Base-by-base conservation (phyloP, 23 tunicate species). In the Halocynthia roretzi region DNA sequence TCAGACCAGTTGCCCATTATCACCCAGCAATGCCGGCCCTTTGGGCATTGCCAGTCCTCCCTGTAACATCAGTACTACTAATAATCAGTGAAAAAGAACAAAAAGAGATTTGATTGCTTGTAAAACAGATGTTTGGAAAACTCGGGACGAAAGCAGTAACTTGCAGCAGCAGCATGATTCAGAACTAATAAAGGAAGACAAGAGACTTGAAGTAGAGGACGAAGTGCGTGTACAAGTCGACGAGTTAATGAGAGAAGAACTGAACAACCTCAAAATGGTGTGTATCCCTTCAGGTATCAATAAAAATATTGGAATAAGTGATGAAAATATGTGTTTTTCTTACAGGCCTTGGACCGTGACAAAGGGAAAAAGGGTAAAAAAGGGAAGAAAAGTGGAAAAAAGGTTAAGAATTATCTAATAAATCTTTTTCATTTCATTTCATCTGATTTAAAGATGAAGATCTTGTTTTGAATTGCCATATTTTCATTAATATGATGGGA, bases 161-260 rank as follows among this genome's bases (percentile, higher is more conserved):
- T 89, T 96, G 61, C 82, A 75, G 51, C 99, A 96, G 53, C 80
- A 86, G 65, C 99, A 96, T 68, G 99, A 96, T 61, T 65, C 66
- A 6, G 87, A 78, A 23, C 54, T 96, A n/a, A 96, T 96, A 51
- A 96, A 96, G 63, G 99, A 96, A 79, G 87, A 78, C 56, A 96
- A 96, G 69, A 76, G 96, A 76, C 61, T 96, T 21, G 99, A 96
- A 80, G 99, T 96, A 61, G 99, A 96, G 61, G 77, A 81, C 58
- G 96, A 85, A 76, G 77, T 96, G 7, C 75, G 99, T 52, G 7
- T 85, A 7, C 96, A 96, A 78, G 99, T 96, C 15, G 99, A 96
- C 85, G 99, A 89, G 68, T 64, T 96, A 10, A 96, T 96, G 99
- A 75, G 99, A 64, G 99, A 96, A 72, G 99, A 96, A 76, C 80